Evolutionary conservation across 64 coral and sea anemone genomes (phyloP), one percentile per base, ranked within the genome.

Genomic region (Porites australiensis): DNA sequence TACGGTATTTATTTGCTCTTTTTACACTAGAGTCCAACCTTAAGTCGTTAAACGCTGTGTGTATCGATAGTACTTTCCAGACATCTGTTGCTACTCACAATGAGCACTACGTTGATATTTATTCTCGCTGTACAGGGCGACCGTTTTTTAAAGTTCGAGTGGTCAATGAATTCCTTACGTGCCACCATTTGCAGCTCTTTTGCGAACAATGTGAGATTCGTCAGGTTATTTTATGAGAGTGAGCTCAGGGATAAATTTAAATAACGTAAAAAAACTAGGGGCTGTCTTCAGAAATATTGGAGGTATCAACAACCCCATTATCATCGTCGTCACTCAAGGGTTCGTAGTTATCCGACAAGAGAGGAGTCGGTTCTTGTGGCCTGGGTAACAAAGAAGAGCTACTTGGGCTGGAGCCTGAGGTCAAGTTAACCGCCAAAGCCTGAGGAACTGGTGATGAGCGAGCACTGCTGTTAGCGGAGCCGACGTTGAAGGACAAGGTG

Each of bases 301-400:
- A 69, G 69, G 61, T 22, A 16, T 58, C 44, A 58, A 14, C 73
- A 50, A 77, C 11, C 44, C 67, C 70, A 19, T 87, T 72, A 13
- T 93, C 92, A n/a, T 94, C 95, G 43, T 98, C 95, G 55, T 98
- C 95, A 65, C 95, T 98, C 37, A 98, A 80, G 6, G 95, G 95
- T 78, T 98, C 95, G 46, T 98, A 98, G 59, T 91, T 90, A 67
- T 98, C 95, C 23, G 95, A 98, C 66, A 98, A 61, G 13, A 98
- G 79, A 18, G 95, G 95, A 22, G 90, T 72, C 16, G 83, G 92
- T 53, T 98, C 95, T 27, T 94, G 95, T 94, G 89, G 83, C 22
- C 95, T 86, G 12, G 92, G 58, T 50, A 93, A 79, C 67, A 95
- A 79, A 60, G 82, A 77, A 55, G 95, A n/a, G 59, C 87, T 87